phyloP scores from a whole-genome alignment of 2,888 invertebrate genomes.

The Nomada goodeniana region DNA sequence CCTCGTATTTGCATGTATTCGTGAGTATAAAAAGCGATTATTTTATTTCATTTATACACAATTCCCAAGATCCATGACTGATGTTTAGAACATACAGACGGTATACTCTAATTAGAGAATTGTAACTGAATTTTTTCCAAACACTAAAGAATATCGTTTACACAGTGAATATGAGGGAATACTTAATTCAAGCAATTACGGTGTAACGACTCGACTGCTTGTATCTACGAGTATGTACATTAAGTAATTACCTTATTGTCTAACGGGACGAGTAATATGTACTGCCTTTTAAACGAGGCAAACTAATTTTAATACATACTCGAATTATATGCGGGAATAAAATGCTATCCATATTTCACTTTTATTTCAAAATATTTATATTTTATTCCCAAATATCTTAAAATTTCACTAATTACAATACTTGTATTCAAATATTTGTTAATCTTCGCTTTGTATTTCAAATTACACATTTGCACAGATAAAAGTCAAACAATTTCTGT shows the following conservation, averaged over 20 bases:
- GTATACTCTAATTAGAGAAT: not conserved
- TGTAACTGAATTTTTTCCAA: not conserved
- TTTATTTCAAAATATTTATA: not conserved
- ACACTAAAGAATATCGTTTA: not conserved
- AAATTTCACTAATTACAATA: too few species aligned
- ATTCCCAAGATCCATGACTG: not conserved
- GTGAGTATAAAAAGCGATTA: not conserved
- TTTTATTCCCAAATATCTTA: not conserved
- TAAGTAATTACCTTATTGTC: not conserved
- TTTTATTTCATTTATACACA: constrained; percentile 2
- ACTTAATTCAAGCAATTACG: not conserved
- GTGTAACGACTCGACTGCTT: not conserved
- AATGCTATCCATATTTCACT: not conserved
- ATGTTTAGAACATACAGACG: not conserved
- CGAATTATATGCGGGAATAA: not conserved
- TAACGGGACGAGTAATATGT: too few species aligned
- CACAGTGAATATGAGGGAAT: not conserved
- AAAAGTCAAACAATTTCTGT: too few species aligned
- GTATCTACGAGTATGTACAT: too few species aligned
- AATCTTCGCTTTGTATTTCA: too few species aligned
- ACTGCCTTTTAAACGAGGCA: not conserved
- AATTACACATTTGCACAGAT: too few species aligned
- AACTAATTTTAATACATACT: not conserved
- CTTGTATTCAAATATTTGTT: too few species aligned
- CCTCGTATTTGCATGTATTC: not conserved